These are phyloP conservation scores for Ariopsis seemanni DNA, from an alignment of 2,113 vertebrate species.

Conservation along the genomic window DNA sequence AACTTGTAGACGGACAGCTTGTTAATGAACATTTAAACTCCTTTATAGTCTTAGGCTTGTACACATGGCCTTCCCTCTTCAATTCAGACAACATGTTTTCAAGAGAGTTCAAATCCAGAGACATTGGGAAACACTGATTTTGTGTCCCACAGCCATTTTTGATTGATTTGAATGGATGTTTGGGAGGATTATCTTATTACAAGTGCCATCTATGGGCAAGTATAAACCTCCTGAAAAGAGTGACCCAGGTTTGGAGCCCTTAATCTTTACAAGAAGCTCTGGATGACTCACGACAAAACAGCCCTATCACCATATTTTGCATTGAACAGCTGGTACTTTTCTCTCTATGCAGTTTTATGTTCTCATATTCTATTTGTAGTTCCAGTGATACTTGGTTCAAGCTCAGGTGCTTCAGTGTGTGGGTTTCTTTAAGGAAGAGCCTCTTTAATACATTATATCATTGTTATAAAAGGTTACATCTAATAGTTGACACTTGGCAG, in stretches of 20 bases:
- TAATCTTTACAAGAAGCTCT: not conserved
- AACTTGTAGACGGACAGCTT: not conserved
- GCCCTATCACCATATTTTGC: not conserved
- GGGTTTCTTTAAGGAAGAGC: not conserved
- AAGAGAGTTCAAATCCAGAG: not conserved
- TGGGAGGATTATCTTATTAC: not conserved
- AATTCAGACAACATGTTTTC: not conserved
- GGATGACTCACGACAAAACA: not conserved
- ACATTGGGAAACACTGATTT: not conserved
- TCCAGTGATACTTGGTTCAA: not conserved
- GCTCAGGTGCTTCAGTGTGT: not conserved
- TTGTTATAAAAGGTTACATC: not conserved
- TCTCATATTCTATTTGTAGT: not conserved
- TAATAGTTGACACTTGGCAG: not conserved
- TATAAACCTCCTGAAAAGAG: not conserved
- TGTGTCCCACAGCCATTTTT: not conserved
- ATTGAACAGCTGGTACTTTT: too few species aligned
- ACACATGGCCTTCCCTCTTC: not conserved
- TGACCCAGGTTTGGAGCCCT: not conserved
- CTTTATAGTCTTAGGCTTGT: conserved; percentile 6
- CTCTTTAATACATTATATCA: not conserved
- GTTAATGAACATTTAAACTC: not conserved
- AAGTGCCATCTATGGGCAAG: not conserved
- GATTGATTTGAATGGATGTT: not conserved
- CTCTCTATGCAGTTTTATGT: too few species aligned